Evolutionary conservation across 2,113 vertebrate species (phyloP), one percentile per base, ranked within the genome.

Genomic region (Otolemur garnettii): DNA sequence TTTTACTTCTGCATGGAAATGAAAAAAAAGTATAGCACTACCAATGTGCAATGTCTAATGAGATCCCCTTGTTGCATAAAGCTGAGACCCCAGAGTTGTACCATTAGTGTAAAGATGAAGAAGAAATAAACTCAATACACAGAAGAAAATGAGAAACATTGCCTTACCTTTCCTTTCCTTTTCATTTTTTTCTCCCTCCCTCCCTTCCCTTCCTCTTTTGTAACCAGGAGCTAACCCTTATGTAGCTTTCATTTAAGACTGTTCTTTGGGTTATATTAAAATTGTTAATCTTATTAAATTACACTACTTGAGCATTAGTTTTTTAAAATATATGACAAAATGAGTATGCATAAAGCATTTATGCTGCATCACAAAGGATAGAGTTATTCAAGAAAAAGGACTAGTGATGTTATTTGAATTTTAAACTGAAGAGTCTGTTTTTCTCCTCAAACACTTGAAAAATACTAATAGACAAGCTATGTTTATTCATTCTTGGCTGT

Each of bases 371-470:
- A n/a, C 30, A 78, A 60, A 86, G 14, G 26, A 60, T 24, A 79
- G 15, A 91, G 30, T 90, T 88, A 71, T 26, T 96, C 33, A 91
- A 84, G 81, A 88, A 88, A 91, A 81, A 94, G 53, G 35, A 85
- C 21, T 81, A 71, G 3, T 26, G 24, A 28, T 21, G 68, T 87
- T 71, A 87, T 66, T 92, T 94, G 28, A 91, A 50, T 80, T 85
- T 5, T 86, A 84, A 94, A 82, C 24, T 85, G 55, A 88, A 66
- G 24, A 89, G 42, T 66, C 30, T 11, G 4, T 21, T 57, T 85
- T 68, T 83, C 53, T 33, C 68, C 71, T 75, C 33, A 2, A 91
- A 87, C 13, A 60, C 21, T 59, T 97, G 57, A 91, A 82, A 93
- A 95, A 94, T 59, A 72, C 22, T 64, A 62, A 74, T 9, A 69